Conservation (phyloP, 2,113 vertebrate genomes). For the Semnornis frantzii region DNA sequence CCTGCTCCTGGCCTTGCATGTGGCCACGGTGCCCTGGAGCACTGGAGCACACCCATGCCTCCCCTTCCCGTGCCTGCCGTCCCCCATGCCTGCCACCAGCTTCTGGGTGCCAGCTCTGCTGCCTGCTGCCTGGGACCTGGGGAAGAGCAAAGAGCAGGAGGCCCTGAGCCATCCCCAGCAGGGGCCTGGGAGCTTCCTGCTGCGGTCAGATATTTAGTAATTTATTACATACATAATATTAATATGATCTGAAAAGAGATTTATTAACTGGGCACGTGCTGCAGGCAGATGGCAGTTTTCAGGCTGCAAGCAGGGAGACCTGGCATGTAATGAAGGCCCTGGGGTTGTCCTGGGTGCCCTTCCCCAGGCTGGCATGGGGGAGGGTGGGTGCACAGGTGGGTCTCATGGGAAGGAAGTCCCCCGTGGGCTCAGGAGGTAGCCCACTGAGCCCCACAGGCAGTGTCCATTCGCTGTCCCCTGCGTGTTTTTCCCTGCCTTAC, state of each 20-base stretch:
- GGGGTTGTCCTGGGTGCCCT: neutral
- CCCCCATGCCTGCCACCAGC: fast-evolving
- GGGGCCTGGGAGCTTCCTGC: neutral
- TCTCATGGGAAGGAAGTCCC: neutral
- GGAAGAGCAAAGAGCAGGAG: neutral
- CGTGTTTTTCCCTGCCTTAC: neutral
- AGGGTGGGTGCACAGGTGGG: fast-evolving
- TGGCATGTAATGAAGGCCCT: neutral
- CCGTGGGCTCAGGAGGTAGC: fast-evolving
- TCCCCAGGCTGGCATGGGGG: neutral
- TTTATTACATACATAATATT: neutral
- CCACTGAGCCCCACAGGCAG: fast-evolving
- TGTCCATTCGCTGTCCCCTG: neutral
- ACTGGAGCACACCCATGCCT: too few relatives aligned
- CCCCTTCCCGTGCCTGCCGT: neutral
- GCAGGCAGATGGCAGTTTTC: neutral
- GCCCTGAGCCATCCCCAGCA: neutral
- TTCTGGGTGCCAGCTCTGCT: neutral
- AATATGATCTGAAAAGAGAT: neutral
- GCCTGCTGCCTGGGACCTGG: neutral
- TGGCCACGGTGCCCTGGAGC: fast-evolving
- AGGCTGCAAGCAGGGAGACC: neutral
- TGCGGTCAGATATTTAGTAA: neutral
- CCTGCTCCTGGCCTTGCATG: neutral
- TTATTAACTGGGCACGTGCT: neutral